These are phyloP conservation scores for Capitulum mitella DNA, from an alignment of 2,888 invertebrate species.

Conservation along the genomic window DNA sequence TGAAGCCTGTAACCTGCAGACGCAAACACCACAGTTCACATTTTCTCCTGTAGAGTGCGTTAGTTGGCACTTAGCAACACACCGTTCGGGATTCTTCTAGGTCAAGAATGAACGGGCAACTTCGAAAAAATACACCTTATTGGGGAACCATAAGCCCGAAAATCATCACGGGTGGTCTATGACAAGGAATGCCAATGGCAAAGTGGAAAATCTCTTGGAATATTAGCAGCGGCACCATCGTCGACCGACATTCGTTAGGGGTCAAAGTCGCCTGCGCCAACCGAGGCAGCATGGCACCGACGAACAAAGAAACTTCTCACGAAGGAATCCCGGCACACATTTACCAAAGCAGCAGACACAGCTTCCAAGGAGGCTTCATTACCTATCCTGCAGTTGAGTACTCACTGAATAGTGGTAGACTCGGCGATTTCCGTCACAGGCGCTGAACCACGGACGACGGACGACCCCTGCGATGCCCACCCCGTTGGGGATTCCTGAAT, in stretches of 20 bases:
- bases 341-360: not conserved
- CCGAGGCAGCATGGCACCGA: not conserved
- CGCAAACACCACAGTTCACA: slow-evolving; percentile 3
- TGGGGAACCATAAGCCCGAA: too few species aligned
- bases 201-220: too few species aligned
- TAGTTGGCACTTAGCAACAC: slow-evolving; percentile 2
- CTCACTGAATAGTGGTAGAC: not conserved
- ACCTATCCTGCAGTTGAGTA: not conserved
- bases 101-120: too few species aligned
- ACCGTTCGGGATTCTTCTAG: too few species aligned
- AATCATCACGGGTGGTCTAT: too few species aligned
- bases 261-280: not conserved
- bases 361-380: not conserved
- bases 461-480: not conserved
- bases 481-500: slow-evolving; percentile 1
- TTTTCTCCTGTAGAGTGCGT: slow-evolving; percentile 10
- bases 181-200: too few species aligned
- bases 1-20: not conserved
- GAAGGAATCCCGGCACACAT: not conserved
- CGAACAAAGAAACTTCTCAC: slow-evolving; percentile 5
- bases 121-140: too few species aligned
- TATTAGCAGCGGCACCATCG: too few species aligned
- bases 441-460: not conserved
- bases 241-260: not conserved
- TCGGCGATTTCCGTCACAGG: not conserved